Base-by-base conservation (phyloP, 2,888 invertebrate species). In the Cordilura impudica region DNA sequence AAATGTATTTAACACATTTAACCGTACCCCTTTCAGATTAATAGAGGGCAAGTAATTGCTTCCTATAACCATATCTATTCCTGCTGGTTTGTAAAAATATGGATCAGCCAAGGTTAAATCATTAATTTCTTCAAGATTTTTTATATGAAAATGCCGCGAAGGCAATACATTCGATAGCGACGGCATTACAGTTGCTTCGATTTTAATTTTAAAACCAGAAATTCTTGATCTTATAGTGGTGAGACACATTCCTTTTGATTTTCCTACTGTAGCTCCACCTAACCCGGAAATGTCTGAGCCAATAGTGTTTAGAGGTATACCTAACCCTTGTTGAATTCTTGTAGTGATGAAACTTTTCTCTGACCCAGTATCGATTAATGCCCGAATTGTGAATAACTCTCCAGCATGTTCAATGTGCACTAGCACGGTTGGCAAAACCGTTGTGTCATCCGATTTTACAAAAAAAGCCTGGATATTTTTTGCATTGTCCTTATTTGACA, bases 351-450 rank as follows among this genome's bases (percentile, higher is more conserved):
- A 26, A 26, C 26, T 26, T 16, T 29, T 39, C 21, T 39, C 18
- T 6, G 39, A 29, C 12, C 58, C 56, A 6, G 16, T 2, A 35
- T 51, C 21, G 7, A 56, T 35, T 10, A 56, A 35, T 4, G 35
- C 56, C 5, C 56, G 35, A 18, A 26, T 26, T 16, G 31, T 31
- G 7, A 58, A 58, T 4, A 58, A 19, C 12, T 58, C 7, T n/a
- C 35, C 39, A n/a, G 39, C 8, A 21, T 23, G 12, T 14, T 60
- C 14, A 60, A 43, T 45, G 18, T 60, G 14, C 7, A 23, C 43
- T 14, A 60, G 23, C 35, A 43, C 60, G 8, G 60, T 60, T 8
- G 60, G 45, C 45, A 60, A 58, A 35, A 43, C 10, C 16, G 39
- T n/a, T n/a, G n/a, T n/a, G n/a, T n/a, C n/a, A n/a, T n/a, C n/a